Base-by-base conservation (phyloP, 23 tunicate species). In the Ciona savignyi region DNA sequence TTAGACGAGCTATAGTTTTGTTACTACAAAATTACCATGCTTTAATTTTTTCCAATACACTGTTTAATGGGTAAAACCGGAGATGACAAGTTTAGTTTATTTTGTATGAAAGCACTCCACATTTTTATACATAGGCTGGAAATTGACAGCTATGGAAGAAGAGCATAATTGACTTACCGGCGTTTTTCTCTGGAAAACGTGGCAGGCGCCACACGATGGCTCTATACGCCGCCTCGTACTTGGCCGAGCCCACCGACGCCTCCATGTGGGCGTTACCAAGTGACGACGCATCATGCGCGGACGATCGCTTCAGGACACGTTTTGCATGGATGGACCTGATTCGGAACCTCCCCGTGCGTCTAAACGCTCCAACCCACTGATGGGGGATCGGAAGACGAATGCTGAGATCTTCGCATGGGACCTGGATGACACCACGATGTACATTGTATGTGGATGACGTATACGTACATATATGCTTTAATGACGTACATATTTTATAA, bases 181-280 rank as follows among this genome's bases (percentile, higher is more conserved):
- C 97, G 71, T 84, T 84, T 66, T 91, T 91, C 63, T 84, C 97
- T 6, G 97, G 97, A 28, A 91, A 74, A 0, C 97, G 70, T 24
- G 72, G 67, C 21, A 91, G 62, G 35, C 81, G 51, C 97, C 97
- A 91, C 61, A 91, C 97, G 31, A 91, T 32, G 26, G 97, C 86
- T n/a, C 51, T 23, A 64, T 91, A 66, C 19, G 97, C 97, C 9
- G 30, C 80, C 70, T 90, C 97, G 33, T 79, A 90, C 69, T 90
- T 90, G 4, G 86, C 90, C 4, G 32, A 27, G 0, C 97, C 97
- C 21, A 90, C 82, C 33, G 97, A 84, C 9, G 97, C 86, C 35
- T 74, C 86, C 74, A 90, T 70, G 2, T 51, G 66, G 2, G 88
- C 90, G 30, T 63, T 56, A n/a, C n/a, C n/a, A n/a, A n/a, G n/a